Percentiles rank a stretch among this genome's conserved stretches.
Evolutionary conservation across 1,140 invertebrate species (phyloP).

Genomic region (Temnothorax longispinosus): DNA sequence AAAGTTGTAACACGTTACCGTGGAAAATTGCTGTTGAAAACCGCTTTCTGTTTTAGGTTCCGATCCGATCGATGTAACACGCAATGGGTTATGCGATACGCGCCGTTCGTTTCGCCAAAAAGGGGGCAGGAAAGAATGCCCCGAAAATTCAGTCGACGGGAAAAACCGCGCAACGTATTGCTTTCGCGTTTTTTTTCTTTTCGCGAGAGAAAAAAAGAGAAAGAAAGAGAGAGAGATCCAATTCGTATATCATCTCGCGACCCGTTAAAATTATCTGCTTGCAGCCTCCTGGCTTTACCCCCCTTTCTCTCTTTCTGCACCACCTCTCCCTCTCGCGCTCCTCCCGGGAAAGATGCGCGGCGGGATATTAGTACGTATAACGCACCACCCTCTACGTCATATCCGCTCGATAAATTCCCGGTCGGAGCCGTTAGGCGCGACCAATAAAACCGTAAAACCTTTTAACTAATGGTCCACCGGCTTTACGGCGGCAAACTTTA

Average conservation of each 20-base stretch:
- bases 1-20: slow-evolving; percentile 35
- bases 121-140: background rate
- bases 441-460: slow-evolving; percentile 79
- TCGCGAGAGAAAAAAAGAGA: background rate
- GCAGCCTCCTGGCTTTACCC: background rate
- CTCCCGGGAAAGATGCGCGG: slow-evolving; percentile 41
- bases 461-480: slow-evolving; percentile 76
- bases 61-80: background rate
- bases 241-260: slow-evolving; percentile 63
- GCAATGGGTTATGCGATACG: slow-evolving; percentile 39
- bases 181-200: background rate
- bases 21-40: slow-evolving; percentile 36
- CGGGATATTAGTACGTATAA: slow-evolving; percentile 68
- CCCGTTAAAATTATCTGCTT: slow-evolving; percentile 61
- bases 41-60: background rate
- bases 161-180: slow-evolving; percentile 39
- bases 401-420: slow-evolving; percentile 77
- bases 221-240: background rate
- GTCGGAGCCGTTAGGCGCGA: slow-evolving; percentile 67
- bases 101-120: slow-evolving; percentile 11
- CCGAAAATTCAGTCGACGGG: slow-evolving; percentile 45
- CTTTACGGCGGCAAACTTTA: slow-evolving; percentile 74
- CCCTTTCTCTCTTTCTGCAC: background rate
- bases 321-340: background rate
- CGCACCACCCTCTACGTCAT: slow-evolving; percentile 62